A percentile compares a stretch with the other conserved stretches of the same genome.
These are phyloP conservation scores for Rotaria socialis DNA, from an alignment of 2,888 invertebrate genomes.

Conservation along the genomic window DNA sequence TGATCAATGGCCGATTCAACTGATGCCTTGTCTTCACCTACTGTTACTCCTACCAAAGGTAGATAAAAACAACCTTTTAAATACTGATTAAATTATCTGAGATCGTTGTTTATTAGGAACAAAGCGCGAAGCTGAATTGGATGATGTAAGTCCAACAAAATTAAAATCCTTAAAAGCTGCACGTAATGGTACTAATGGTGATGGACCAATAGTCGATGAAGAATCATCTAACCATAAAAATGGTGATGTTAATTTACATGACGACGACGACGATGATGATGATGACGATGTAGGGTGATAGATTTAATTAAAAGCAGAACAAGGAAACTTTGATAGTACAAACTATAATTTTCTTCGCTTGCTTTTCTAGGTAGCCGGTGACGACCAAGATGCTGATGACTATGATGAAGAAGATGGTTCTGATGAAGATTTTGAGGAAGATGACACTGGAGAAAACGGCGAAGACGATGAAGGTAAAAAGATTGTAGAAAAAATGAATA, in stretches of 20 bases:
- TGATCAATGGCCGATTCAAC: slow-evolving; percentile 35
- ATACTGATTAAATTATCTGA: background rate
- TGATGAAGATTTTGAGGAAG: background rate
- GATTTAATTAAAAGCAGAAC: background rate
- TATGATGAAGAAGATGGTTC: background rate
- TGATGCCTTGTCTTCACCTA: background rate
- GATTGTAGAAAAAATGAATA: background rate
- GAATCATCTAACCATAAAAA: slow-evolving; percentile 10
- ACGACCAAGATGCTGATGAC: background rate
- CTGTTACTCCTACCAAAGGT: background rate
- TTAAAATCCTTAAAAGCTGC: slow-evolving; percentile 14
- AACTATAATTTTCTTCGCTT: background rate
- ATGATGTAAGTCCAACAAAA: slow-evolving; percentile 28
- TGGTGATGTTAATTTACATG: slow-evolving; percentile 10
- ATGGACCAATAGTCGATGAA: background rate
- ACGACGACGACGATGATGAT: background rate
- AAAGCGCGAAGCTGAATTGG: slow-evolving; percentile 21
- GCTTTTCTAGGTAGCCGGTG: background rate
- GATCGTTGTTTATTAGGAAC: background rate
- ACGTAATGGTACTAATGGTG: background rate
- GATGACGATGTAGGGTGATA: background rate
- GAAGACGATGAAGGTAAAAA: background rate
- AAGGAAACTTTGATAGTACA: background rate
- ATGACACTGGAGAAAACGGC: background rate
- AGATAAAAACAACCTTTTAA: background rate